These are phyloP conservation scores for Cheilosia vernalis DNA, from an alignment of 2,888 invertebrate genomes.

Conservation along the genomic window DNA sequence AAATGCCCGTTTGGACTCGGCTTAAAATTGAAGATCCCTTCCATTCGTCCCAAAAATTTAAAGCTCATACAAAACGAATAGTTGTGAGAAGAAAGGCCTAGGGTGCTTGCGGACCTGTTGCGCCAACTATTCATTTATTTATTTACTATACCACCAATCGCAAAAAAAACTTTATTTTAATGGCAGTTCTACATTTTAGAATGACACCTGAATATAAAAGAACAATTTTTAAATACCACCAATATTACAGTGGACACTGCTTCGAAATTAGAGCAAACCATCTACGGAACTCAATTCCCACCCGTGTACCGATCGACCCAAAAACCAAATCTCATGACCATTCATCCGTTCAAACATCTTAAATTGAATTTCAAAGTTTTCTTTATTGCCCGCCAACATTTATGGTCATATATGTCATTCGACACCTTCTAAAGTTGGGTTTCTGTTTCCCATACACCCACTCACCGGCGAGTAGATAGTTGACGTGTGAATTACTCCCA, in stretches of 20 bases:
- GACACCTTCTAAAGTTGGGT: constrained; percentile 13
- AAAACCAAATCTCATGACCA: constrained; percentile 32
- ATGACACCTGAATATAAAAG: too few species aligned
- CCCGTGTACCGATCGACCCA: background rate
- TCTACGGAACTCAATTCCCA: background rate
- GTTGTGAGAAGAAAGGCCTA: too few species aligned
- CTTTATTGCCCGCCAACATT: constrained; percentile 21
- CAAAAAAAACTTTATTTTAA: too few species aligned
- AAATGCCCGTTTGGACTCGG: too few species aligned
- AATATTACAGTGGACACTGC: background rate
- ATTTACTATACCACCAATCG: too few species aligned
- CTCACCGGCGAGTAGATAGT: constrained; percentile 13
- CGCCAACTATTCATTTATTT: too few species aligned
- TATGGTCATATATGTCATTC: constrained; percentile 36
- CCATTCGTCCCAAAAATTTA: too few species aligned
- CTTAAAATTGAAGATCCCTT: too few species aligned
- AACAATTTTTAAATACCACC: too few species aligned
- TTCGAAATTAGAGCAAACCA: constrained; percentile 20
- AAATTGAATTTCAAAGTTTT: constrained; percentile 28
- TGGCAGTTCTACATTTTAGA: too few species aligned
- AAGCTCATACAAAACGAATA: too few species aligned
- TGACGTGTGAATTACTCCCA: constrained; percentile 55
- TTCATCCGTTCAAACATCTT: constrained; percentile 18
- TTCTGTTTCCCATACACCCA: constrained; percentile 54
- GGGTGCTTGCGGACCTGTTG: too few species aligned